phyloP scores from a whole-genome alignment of 2,113 vertebrate species.

The Salvelinus sp. region DNA sequence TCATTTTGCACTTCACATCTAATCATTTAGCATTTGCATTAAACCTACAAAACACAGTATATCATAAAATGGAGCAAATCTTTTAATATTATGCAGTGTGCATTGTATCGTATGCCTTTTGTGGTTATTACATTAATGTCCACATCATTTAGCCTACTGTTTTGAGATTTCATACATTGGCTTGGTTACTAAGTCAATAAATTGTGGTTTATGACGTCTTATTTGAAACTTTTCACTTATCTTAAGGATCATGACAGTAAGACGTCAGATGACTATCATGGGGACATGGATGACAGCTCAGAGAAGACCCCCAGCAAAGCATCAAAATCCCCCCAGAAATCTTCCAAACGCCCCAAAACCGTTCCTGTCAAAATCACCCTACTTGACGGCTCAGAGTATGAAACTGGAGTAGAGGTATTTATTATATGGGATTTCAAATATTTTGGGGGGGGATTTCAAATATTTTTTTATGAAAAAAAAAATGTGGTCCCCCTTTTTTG shows the following conservation, averaged over 20 bases:
- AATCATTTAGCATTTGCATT: not conserved
- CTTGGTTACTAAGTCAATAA: not conserved
- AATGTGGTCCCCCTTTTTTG: not conserved
- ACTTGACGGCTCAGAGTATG: slow-evolving; percentile 89
- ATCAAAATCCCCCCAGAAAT: slow-evolving; percentile 94
- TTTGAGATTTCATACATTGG: not conserved
- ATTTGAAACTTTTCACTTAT: slow-evolving; percentile 17
- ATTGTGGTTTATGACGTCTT: not conserved
- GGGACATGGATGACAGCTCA: slow-evolving; percentile 87
- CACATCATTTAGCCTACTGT: not conserved
- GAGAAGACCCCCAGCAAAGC: slow-evolving; percentile 96
- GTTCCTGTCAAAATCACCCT: slow-evolving; percentile 88
- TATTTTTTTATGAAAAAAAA: not conserved
- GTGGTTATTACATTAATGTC: too few relatives aligned
- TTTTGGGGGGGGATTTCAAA: not conserved
- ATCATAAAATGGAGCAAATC: too few relatives aligned
- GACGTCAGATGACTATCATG: slow-evolving; percentile 80
- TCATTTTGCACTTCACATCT: slow-evolving; percentile 34
- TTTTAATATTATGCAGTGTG: too few relatives aligned
- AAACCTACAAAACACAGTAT: not conserved
- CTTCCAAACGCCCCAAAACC: slow-evolving; percentile 87
- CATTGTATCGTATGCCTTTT: too few relatives aligned
- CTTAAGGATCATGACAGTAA: slow-evolving; percentile 52
- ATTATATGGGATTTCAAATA: not conserved
- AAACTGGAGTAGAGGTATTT: slow-evolving; percentile 91